Conservation (phyloP, 2,888 invertebrate genomes). For the Hylaea fasciaria region DNA sequence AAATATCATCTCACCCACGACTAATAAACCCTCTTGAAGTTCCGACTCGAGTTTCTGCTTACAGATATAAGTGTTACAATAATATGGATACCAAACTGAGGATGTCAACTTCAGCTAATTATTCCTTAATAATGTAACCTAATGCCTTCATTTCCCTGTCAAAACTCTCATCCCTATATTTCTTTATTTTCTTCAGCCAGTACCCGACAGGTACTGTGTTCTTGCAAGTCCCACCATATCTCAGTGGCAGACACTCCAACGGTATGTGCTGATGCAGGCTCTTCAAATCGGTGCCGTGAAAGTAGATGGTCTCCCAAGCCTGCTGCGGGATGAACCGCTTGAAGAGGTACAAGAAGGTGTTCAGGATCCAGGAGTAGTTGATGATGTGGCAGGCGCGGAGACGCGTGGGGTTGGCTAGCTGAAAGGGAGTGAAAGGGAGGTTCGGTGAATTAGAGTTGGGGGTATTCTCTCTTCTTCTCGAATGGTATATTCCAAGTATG, state of each 20-base stretch:
- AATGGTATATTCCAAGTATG: too few species aligned
- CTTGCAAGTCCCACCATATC: conserved; percentile 81
- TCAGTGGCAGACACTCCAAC: conserved; percentile 61
- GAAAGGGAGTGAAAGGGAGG: conserved; percentile 60
- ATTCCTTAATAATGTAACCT: conserved; percentile 86
- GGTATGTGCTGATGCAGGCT: conserved; percentile 70
- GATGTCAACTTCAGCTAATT: conserved; percentile 5
- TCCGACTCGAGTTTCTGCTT: too few species aligned
- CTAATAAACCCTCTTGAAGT: too few species aligned
- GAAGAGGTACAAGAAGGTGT: conserved; percentile 90
- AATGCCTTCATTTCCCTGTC: conserved; percentile 86
- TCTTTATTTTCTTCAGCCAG: conserved; percentile 84
- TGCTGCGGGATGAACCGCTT: conserved; percentile 88
- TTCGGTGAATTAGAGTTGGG: conserved; percentile 1
- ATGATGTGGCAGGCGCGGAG: conserved; percentile 89
- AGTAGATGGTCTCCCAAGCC: conserved; percentile 82
- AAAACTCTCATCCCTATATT: conserved; percentile 76
- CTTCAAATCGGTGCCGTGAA: conserved; percentile 72
- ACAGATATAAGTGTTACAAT: too few species aligned
- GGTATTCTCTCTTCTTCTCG: too few species aligned
- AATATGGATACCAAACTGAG: too few species aligned
- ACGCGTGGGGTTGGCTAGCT: conserved; percentile 88
- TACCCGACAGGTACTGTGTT: conserved; percentile 83
- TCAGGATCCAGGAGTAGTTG: conserved; percentile 92
- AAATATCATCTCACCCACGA: too few species aligned